Conservation (phyloP, 2,113 vertebrate genomes). For the Myiagra hebetior region DNA sequence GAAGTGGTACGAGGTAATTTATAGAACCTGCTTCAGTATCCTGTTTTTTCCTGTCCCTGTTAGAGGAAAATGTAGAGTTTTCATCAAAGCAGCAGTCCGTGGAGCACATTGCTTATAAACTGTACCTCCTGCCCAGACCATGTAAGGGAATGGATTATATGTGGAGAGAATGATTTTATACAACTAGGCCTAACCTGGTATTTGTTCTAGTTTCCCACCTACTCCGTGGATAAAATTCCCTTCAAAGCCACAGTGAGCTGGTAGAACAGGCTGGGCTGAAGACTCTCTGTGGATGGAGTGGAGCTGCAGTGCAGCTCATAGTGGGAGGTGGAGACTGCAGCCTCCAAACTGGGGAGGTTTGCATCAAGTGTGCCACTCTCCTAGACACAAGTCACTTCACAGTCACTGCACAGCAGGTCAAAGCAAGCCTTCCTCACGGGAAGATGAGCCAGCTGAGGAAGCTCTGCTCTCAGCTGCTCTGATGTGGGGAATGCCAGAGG, state of each 20-base stretch:
- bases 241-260: not conserved
- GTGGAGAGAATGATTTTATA: not conserved
- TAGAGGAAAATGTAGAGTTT: not conserved
- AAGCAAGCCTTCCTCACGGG: not conserved
- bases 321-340: not conserved
- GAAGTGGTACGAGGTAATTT: not conserved
- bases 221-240: not conserved
- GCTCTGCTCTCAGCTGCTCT: not conserved
- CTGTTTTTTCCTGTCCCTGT: not conserved
- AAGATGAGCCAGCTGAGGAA: not conserved
- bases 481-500: not conserved
- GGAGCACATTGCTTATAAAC: rapidly evolving
- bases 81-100: not conserved
- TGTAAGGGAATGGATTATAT: not conserved
- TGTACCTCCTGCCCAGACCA: not conserved
- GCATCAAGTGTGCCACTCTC: not conserved
- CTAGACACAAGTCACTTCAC: not conserved
- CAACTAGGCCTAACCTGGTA: not conserved
- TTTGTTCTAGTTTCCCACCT: not conserved
- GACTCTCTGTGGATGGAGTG: not conserved
- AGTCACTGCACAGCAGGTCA: rapidly evolving
- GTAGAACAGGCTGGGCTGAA: not conserved
- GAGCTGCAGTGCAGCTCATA: not conserved
- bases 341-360: not conserved
- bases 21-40: rapidly evolving